Evolutionary conservation across 2,888 invertebrate species (phyloP), one percentile per base, ranked within the genome.

Genomic region (Machimus atricapillus): DNA sequence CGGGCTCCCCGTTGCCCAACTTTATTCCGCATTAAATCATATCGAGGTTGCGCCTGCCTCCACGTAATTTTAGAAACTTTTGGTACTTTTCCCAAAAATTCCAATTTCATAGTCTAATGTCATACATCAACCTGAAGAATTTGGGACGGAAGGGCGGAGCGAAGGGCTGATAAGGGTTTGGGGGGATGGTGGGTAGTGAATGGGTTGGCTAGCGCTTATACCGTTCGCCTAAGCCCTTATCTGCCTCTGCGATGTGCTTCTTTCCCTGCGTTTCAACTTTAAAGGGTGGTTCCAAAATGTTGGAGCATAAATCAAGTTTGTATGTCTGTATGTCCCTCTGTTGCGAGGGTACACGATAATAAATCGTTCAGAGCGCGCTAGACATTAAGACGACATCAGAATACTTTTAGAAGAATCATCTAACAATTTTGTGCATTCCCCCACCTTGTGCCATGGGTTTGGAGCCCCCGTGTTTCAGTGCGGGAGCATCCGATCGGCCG

Each of bases 361-460:
- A 87, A 87, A 87, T 87, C 87, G 86, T 87, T 87, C 86, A 87
- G 83, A 86, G 78, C 46, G 37, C 86, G 58, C 87, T 83, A 87
- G 87, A 87, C 87, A 87, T 86, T 83, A 86, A 86, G 87, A 87
- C 87, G 87, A 87, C 87, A 86, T 52, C 73, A 86, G 82, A 86
- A 87, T 81, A 82, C 76, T 86, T 87, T 87, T 86, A 86, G 85
- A 85, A 74, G 74, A 85, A 85, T 73, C 85, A 85, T 85, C 85
- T 74, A 85, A 85, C 74, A 74, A 74, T 85, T 85, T 85, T 43
- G 74, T 73, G 74, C 43, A 85, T 85, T 74, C 73, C 52, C 52
- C 74, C 43, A 37, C 58, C 46, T 76, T 76, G 37, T 9, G n/a
- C 76, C n/a, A 14, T 8, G 66, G 23, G 27, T 9, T 23, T 66